Base-by-base conservation (phyloP, 2,113 vertebrate species). In the Lethenteron reissneri region DNA sequence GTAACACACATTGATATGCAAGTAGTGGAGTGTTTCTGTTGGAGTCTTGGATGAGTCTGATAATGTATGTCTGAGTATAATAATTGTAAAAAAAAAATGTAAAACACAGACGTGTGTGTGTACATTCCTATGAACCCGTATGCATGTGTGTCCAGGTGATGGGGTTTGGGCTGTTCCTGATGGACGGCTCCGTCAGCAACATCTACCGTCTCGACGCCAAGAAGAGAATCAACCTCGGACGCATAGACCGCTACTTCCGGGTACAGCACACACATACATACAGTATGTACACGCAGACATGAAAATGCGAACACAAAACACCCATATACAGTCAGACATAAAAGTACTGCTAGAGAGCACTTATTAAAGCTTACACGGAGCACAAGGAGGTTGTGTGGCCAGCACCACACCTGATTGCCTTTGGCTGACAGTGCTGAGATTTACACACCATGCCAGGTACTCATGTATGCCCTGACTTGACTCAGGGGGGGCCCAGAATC, bases 171-270 rank as follows among this genome's bases (percentile, higher is more conserved):
- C 82, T 99, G 57, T 99, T 97, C 76, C 80, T 99, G 78, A 99
- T 99, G 94, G 94, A 99, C 70, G 94, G 94, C 71, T 97, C 90
- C 4, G 90, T 99, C 78, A 99, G 94, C 78, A 99, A 99, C 79
- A 96, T 99, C 79, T 99, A 99, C 80, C 97, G 96, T 77, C 76
- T 99, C 75, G 94, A 99, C 10, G 88, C 92, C 79, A 99, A 99
- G 82, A 97, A 96, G 79, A 90, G 94, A 81, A 99, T 99, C 81
- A 99, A 99, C 82, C 86, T 99, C 71, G 89, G 92, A 81, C 97
- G 97, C 84, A 97, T 99, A 57, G 94, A 99, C 82, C 97, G 97
- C 77, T 97, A 95, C 78, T 99, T 99, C 77, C 96, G 96, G 86
- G 94, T 97, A 70, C 76, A 80, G 79, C 3, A 64, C 17, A 64